Evolutionary conservation across 64 coral and sea anemone genomes (phyloP).

Genomic region (Pocillopora verrucosa): DNA sequence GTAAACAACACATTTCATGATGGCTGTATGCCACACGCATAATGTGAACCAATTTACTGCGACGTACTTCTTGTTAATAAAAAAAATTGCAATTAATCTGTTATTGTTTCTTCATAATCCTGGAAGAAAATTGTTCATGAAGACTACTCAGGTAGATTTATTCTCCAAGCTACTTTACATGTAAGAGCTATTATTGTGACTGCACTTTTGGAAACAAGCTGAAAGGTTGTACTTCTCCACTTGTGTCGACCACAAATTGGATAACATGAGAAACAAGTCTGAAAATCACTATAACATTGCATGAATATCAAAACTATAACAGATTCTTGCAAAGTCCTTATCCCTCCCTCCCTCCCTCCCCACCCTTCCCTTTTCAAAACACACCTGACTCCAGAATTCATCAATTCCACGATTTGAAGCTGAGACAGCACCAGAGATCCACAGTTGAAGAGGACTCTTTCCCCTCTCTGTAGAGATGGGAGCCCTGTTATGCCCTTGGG

Average conservation of each 20-base stretch:
- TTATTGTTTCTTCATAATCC: too few species aligned
- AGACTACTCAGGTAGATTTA: too few species aligned
- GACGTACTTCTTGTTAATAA: conserved; percentile 8
- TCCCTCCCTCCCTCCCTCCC: background rate
- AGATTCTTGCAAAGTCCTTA: conserved; percentile 4
- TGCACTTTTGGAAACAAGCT: too few species aligned
- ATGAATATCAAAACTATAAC: background rate
- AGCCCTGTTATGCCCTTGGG: conserved; percentile 24
- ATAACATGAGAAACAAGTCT: too few species aligned
- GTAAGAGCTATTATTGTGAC: too few species aligned
- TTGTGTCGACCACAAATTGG: too few species aligned
- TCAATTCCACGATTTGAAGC: background rate
- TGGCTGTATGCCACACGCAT: background rate
- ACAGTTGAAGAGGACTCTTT: conserved; percentile 1
- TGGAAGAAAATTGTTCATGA: too few species aligned
- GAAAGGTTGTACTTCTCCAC: too few species aligned
- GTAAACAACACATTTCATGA: background rate
- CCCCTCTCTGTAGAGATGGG: background rate
- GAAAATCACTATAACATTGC: background rate
- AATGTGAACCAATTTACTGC: background rate
- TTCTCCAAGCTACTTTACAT: too few species aligned
- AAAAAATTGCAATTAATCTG: too few species aligned
- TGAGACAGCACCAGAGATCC: background rate
- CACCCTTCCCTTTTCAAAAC: background rate
- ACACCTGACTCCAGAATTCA: conserved; percentile 20